These are phyloP conservation scores for Salarias fasciatus DNA, from an alignment of 2,797 vertebrate species.

Conservation along the genomic window DNA sequence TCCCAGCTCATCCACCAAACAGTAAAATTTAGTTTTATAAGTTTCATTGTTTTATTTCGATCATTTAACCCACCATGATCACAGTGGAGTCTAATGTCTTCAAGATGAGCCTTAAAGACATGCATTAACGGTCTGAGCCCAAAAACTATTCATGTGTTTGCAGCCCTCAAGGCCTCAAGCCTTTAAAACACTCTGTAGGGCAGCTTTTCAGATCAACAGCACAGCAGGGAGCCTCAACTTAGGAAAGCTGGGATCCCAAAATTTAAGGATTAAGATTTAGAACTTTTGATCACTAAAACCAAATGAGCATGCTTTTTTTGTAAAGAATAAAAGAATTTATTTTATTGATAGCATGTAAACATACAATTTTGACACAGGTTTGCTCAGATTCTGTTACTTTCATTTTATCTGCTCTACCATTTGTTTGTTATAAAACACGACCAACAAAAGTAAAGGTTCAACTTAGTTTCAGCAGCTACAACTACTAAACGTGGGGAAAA, in stretches of 20 bases:
- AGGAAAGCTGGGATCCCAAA: neutral
- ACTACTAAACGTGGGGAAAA: no score
- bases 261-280: neutral
- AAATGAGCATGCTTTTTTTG: conserved; percentile 1
- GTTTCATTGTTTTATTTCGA: neutral
- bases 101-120: neutral
- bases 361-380: no score
- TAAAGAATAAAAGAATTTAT: no score
- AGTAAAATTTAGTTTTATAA: neutral
- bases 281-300: neutral
- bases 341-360: no score
- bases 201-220: conserved; percentile 30
- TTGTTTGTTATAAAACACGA: no score
- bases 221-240: conserved; percentile 14
- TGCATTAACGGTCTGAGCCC: conserved; percentile 14
- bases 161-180: conserved; percentile 5
- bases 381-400: no score
- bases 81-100: conserved; percentile 11
- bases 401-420: no score
- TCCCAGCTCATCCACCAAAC: neutral
- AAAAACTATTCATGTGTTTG: conserved; percentile 28
- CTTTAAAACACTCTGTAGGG: conserved; percentile 12
- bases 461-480: no score
- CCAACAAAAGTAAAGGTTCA: no score
- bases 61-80: neutral